Base-by-base conservation (phyloP, 2,888 invertebrate genomes). In the Incurvaria masculella region DNA sequence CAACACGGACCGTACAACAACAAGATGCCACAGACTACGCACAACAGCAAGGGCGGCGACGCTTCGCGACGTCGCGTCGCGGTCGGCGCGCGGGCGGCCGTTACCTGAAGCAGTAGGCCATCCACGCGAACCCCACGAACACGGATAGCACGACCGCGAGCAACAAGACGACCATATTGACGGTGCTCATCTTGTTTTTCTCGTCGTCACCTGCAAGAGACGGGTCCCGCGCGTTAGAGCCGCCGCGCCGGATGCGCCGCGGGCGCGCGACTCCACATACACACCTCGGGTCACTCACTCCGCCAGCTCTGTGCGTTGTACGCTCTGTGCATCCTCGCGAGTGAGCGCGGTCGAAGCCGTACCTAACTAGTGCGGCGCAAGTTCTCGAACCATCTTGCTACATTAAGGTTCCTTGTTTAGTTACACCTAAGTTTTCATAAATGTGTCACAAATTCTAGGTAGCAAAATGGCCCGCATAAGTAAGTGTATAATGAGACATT, bases 51-150 rank as follows among this genome's bases (percentile, higher is more conserved):
- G 33, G 33, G 33, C 33, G 33, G 33, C 23, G 23, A n/a, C 23
- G 23, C 23, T 4, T 4, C 33, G 33, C 33, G 33, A 33, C 33
- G 33, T n/a, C 11, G 33, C 33, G 33, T n/a, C 53, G 51, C 44
- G 55, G 23, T 11, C 27, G 49, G 45, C 23, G 49, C 40, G 46
- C 49, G 47, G 48, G 40, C 19, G 68, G 66, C 61, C 64, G 75
- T 72, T 78, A 94, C 94, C 94, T 94, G 92, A 92, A 94, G 86
- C 93, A 93, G 86, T 90, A 89, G 79, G 94, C 94, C 86, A 91
- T 85, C 82, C 91, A 85, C 81, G 94, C 91, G 87, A 94, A 94
- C 87, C 89, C 89, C 86, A 93, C 87, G 91, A 94, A 94, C 87
- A 94, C 93, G 76, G 87, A 87, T 76, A 89, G 92, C 80, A 94